phyloP scores from a whole-genome alignment of 64 coral and sea anemone genomes.

The Dendronephthya gigantea region DNA sequence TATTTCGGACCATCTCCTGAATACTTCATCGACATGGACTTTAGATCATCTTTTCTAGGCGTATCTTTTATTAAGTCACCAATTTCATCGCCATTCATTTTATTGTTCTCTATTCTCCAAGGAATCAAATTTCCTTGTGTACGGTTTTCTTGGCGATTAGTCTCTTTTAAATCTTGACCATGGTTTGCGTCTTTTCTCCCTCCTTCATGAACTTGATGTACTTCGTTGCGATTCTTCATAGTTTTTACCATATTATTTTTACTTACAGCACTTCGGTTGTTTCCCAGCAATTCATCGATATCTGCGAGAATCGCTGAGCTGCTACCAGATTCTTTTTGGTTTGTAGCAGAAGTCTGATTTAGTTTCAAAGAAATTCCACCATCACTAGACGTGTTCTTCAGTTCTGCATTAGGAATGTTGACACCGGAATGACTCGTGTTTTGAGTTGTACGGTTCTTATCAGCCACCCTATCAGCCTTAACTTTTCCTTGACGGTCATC shows the following conservation, averaged over 20 bases:
- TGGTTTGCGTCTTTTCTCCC: neutral
- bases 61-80: too few species aligned
- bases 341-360: neutral
- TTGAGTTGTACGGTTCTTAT: neutral
- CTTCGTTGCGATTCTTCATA: neutral
- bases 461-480: neutral
- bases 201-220: neutral
- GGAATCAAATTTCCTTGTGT: neutral
- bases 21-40: too few species aligned
- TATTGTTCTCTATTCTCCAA: neutral
- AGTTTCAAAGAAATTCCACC: too few species aligned
- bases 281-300: neutral
- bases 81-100: too few species aligned
- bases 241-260: neutral
- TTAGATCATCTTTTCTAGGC: too few species aligned
- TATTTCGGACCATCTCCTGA: too few species aligned
- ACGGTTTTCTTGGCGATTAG: neutral
- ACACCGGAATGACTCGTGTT: neutral
- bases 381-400: too few species aligned
- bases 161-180: neutral
- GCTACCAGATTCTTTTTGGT: neutral
- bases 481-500: neutral
- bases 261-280: neutral
- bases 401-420: too few species aligned
- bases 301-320: neutral